Conservation (phyloP, 2,113 vertebrate genomes). For the Leiothrix lutea region DNA sequence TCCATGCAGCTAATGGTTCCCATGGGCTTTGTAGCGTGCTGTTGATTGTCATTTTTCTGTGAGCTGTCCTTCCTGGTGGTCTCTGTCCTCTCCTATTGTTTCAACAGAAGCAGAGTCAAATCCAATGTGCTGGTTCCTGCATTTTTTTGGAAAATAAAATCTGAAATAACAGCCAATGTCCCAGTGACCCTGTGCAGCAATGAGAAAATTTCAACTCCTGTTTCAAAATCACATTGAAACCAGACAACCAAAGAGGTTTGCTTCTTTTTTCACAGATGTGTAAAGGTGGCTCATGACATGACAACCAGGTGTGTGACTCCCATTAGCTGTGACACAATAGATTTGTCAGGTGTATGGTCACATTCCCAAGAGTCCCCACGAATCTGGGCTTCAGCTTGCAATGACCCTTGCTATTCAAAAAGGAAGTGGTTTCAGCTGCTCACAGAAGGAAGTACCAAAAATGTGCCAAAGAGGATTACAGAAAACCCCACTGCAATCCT, state of each 20-base stretch:
- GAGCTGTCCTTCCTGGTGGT: not conserved
- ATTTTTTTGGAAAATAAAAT: not conserved
- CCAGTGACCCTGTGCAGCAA: not conserved
- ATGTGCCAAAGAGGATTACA: not conserved
- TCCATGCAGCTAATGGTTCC: not conserved
- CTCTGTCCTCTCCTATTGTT: not conserved
- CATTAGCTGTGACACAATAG: fast-evolving
- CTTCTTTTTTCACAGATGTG: not conserved
- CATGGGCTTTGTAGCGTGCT: not conserved
- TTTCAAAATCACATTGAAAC: not conserved
- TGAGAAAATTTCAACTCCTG: not conserved
- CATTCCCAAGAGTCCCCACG: not conserved
- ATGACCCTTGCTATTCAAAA: not conserved
- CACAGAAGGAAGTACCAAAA: not conserved
- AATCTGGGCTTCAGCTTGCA: not conserved
- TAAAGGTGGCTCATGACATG: fast-evolving
- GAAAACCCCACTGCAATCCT: not conserved
- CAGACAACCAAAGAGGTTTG: not conserved
- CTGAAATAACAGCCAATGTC: not conserved
- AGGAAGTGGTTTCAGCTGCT: not conserved
- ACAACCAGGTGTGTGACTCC: fast-evolving
- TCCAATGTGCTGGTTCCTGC: not conserved
- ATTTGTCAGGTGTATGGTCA: not conserved
- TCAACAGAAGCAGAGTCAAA: not conserved
- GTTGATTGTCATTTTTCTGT: not conserved